phyloP scores from a whole-genome alignment of 2,888 invertebrate species.

The Lasius fuliginosus region DNA sequence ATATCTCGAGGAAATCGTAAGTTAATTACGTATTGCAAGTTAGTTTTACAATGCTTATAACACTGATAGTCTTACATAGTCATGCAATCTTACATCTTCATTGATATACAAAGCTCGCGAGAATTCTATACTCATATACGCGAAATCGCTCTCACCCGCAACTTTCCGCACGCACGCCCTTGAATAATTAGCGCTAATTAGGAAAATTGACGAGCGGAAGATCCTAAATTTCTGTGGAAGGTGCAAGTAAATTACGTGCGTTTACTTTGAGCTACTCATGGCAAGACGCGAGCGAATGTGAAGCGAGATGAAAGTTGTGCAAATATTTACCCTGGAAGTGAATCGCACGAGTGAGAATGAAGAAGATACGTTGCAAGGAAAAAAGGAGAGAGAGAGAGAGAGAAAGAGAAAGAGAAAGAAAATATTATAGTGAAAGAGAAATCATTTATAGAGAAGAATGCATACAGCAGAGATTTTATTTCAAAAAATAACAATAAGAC shows the following conservation, averaged over 20 bases:
- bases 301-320: slow-evolving; percentile 71
- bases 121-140: background rate
- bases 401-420: background rate
- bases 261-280: slow-evolving; percentile 63
- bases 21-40: background rate
- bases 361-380: slow-evolving; percentile 47
- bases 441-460: slow-evolving; percentile 7
- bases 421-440: slow-evolving; percentile 20
- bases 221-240: slow-evolving; percentile 66
- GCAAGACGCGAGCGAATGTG: slow-evolving; percentile 50
- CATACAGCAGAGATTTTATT: background rate
- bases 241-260: slow-evolving; percentile 69
- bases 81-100: background rate
- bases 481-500: background rate
- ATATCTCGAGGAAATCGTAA: background rate
- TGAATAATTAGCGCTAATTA: slow-evolving; percentile 69
- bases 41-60: background rate
- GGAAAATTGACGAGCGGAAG: slow-evolving; percentile 48
- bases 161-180: slow-evolving; percentile 40
- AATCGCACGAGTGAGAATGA: slow-evolving; percentile 60
- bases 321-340: slow-evolving; percentile 74
- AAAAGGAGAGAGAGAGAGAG: slow-evolving; percentile 2
- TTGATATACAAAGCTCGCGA: background rate
- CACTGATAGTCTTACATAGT: background rate
- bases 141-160: slow-evolving; percentile 11